Percentiles rank a stretch among this genome's conserved stretches.
Conservation (phyloP, 2,888 invertebrate species). For the Brachylomia viminalis region DNA sequence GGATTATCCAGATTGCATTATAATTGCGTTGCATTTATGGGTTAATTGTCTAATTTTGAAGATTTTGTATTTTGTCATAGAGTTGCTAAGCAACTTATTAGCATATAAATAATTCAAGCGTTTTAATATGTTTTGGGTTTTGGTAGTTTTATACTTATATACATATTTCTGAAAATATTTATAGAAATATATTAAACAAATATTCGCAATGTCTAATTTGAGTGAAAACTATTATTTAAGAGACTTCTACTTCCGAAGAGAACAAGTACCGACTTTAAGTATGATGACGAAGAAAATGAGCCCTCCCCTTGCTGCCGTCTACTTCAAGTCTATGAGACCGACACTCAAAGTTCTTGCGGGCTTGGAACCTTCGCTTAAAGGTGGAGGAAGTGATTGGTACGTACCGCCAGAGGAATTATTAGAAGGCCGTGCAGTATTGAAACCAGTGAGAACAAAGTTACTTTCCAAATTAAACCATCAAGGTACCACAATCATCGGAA, state of each 20-base stretch:
- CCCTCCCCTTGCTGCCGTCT: constrained; percentile 80
- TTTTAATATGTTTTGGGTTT: background rate
- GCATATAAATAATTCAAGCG: background rate
- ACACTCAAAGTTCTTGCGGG: constrained; percentile 83
- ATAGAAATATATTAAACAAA: background rate
- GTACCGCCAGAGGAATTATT: constrained; percentile 81
- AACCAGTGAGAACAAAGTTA: constrained; percentile 77
- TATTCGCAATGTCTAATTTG: constrained; percentile 72
- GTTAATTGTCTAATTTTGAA: background rate
- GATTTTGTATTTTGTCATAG: background rate
- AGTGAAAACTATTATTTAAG: constrained; percentile 82
- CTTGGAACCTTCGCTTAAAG: constrained; percentile 82
- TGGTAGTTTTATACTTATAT: background rate
- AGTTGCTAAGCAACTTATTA: constrained; percentile 34
- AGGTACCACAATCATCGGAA: constrained; percentile 78
- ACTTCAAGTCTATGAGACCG: constrained; percentile 83
- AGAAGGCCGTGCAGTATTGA: constrained; percentile 78
- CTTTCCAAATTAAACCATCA: constrained; percentile 76
- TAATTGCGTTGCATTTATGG: background rate
- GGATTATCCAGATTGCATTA: background rate
- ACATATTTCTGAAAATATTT: constrained; percentile 24
- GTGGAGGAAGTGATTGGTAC: constrained; percentile 84
- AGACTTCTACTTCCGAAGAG: constrained; percentile 79
- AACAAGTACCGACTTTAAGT: constrained; percentile 84
- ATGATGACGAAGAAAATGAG: constrained; percentile 82